Base-by-base conservation (phyloP, 2,888 invertebrate genomes). In the Idaea biselata region DNA sequence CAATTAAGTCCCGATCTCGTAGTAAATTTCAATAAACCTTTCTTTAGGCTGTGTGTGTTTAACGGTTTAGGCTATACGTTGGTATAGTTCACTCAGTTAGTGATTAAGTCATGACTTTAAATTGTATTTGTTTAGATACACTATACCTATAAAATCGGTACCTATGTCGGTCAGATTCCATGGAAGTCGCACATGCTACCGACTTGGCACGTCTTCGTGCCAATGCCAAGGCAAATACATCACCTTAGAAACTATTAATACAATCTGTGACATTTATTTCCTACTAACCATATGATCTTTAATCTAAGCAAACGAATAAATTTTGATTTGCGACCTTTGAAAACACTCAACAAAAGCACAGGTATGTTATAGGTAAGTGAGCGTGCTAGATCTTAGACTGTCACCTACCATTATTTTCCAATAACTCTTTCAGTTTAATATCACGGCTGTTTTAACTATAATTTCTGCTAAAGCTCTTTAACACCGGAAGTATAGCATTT, bases 221-320 rank as follows among this genome's bases (percentile, higher is more conserved):
- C 56, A 56, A 56, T 56, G 56, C 56, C 56, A 56, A 56, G 56
- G 56, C 56, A 14, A 18, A 56, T 56, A 3, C 56, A 18, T 56
- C 17, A 56, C 56, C 4, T 55, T 17, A 8, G 55, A 1, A 25
- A 25, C 25, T 17, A 16, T 17, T 14, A n/a, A 55, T 17, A 55
- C 55, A 55, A 55, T 55, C 55, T 55, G 55, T 55, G 44, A 14
- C 44, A 14, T 44, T 11, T 32, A 32, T 32, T 32, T 32, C 44
- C 44, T 2, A 44, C 0, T 14, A 8, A 44, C 14, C 44, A 14
- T 8, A 8, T 44, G 14, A 44, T 7, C 44, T 44, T 44, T n/a
- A n/a, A 14, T 44, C 44, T 44, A 14, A 8, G 14, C 11, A 44
- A 44, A 44, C 44, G 8, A 44, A 14, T 14, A 44, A 7, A 44